These are phyloP conservation scores for Lasaia peninsularis DNA, from an alignment of 1,140 invertebrate genomes.

Conservation along the genomic window DNA sequence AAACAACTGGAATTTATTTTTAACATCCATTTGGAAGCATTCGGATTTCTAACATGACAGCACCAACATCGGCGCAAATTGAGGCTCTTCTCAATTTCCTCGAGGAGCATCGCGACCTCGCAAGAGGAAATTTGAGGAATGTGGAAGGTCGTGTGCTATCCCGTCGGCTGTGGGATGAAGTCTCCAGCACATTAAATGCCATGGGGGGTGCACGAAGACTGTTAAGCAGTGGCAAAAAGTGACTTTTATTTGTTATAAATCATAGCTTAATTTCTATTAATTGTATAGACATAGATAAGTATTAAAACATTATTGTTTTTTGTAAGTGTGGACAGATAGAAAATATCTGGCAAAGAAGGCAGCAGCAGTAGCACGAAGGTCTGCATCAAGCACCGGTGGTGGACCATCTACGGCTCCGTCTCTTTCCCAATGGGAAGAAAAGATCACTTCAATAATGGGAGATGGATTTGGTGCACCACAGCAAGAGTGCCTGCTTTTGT, in stretches of 20 bases:
- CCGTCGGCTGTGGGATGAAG: not conserved
- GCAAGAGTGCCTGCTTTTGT: not conserved
- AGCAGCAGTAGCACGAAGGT: constrained; percentile 4
- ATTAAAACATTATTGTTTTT: not conserved
- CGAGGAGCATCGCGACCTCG: not conserved
- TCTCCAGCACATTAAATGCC: not conserved
- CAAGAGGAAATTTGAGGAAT: not conserved
- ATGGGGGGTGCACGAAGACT: not conserved
- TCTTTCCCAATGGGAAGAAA: not conserved
- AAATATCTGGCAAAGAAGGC: constrained; percentile 15
- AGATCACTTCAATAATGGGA: constrained; percentile 9
- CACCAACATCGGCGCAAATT: not conserved
- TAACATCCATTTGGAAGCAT: constrained; percentile 35
- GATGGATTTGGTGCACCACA: constrained; percentile 16
- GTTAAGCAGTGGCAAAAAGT: not conserved
- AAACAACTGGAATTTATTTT: too few relatives aligned
- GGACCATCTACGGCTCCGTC: constrained; percentile 9
- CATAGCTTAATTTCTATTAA: not conserved
- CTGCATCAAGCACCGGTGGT: constrained; percentile 11
- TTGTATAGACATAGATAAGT: not conserved
- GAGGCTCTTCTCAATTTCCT: not conserved
- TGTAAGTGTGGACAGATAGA: constrained; percentile 15
- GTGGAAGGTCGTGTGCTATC: not conserved
- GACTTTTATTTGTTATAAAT: not conserved
- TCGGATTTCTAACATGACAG: constrained; percentile 34